Evolutionary conservation across 2,888 invertebrate genomes (phyloP), one percentile per base, ranked within the genome.

Genomic region (Pseudococcus longispinus): DNA sequence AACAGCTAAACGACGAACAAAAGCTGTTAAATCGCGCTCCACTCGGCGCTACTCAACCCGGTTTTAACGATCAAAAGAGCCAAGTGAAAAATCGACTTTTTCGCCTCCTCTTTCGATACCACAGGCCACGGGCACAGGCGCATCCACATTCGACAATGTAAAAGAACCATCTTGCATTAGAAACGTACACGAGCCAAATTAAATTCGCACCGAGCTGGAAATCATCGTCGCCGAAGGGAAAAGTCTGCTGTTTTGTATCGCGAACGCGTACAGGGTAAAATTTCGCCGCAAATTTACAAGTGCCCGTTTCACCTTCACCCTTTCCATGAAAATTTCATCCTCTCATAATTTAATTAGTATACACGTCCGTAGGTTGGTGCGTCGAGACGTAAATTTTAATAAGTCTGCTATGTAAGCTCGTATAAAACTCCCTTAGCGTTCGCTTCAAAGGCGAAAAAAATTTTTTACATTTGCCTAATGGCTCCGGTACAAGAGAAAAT

Each of bases 1-100:
- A 86, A 51, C 86, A 80, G 80, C 80, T 86, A 86, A 86, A 86
- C 80, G 86, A 86, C 32, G 80, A 86, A 86, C 86, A 86, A 86
- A 86, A 86, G 74, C 80, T 77, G 86, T 86, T 86, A 86, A 74
- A 44, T 77, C 51, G 77, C 46, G 74, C 77, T 85, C 65, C 15
- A 11, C 3, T 15, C 20, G 8, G 20, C 83, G 42, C n/a, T 51
- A 32, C 32, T 80, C 77, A 80, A 80, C 77, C 77, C 29, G 77
- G 77, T 80, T 80, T 80, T 80, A 80, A 80, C 77, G 29, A 74
- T 74, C 74, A 15, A 42, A 80, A 80, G 23, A 80, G 42, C 13
- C 6, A 2, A 60, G n/a, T n/a, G n/a, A 60, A 60, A 60, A 60
- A 60, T 60, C 60, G 60, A 60, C 60, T 60, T 60, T 60, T 60